Evolutionary conservation across 2,888 invertebrate genomes (phyloP), one percentile per base, ranked within the genome.

Genomic region (Lepeophtheirus nordmannii): DNA sequence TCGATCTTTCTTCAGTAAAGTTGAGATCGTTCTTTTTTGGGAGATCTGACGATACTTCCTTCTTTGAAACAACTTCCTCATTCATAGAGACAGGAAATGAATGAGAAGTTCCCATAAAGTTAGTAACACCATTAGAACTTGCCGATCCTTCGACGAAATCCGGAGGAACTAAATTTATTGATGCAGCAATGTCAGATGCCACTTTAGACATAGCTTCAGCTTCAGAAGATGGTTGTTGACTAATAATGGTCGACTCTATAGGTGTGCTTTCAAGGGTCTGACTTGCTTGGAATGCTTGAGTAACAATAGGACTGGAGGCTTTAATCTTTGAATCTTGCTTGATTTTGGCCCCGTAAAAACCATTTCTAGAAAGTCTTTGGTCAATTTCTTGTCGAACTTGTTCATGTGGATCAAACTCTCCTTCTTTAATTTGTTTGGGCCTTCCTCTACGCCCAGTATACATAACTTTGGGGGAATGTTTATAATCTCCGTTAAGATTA

Each of bases 101-200:
- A 11, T n/a, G 11, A 11, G 22, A 57, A 57, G 57, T n/a, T 14
- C 57, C 10, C 22, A 10, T 22, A 20, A 57, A 57, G 10, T 57
- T 10, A 2, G 22, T 11, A 8, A 1, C 11, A 57, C n/a, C 57
- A n/a, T 14, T 14, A 22, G 57, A n/a, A 22, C 9, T n/a, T 57
- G 57, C 30, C 7, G 30, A 30, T 5, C 53, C 53, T 17, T 46
- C 53, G 8, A n/a, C 53, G 17, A 46, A 46, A 17, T 17, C 22
- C 22, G 30, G 68, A 71, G 78, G 78, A n/a, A 78, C 79, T 62
- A 82, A 74, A 23, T 80, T 78, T 10, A 82, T 73, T 67, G 81
- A 80, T 0, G 82, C 78, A 0, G 81, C 80, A 68, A 83, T 79
- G 1, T 80, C 80, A 58, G 79, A 78, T 0, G 80, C 80, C 0